These are phyloP conservation scores for Calliphora vomitoria DNA, from an alignment of 2,888 invertebrate genomes.

Conservation along the genomic window DNA sequence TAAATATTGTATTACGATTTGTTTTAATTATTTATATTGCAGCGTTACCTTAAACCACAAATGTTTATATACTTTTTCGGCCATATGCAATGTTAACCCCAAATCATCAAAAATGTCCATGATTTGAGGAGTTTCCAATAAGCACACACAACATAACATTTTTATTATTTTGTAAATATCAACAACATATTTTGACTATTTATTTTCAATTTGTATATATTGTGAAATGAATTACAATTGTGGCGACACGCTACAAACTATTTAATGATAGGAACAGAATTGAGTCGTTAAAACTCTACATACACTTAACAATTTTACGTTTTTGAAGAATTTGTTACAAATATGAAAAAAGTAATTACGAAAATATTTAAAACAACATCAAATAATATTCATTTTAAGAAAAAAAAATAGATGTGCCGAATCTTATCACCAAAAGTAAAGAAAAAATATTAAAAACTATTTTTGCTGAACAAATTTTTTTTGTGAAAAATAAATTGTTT, in stretches of 20 bases:
- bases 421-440: too few relatives aligned
- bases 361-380: too few relatives aligned
- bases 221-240: background rate
- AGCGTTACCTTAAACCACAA: constrained; percentile 82
- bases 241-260: background rate
- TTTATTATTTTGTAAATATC: constrained; percentile 27
- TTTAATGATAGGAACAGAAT: background rate
- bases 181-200: background rate
- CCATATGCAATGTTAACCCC: constrained; percentile 78
- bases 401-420: too few relatives aligned
- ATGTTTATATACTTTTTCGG: constrained; percentile 80
- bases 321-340: too few relatives aligned
- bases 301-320: too few relatives aligned
- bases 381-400: too few relatives aligned
- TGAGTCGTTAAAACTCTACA: too few relatives aligned
- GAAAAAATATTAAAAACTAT: too few relatives aligned
- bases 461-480: too few relatives aligned
- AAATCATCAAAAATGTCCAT: constrained; percentile 80
- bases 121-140: constrained; percentile 79
- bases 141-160: constrained; percentile 81
- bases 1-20: background rate
- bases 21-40: background rate
- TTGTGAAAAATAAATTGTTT: too few relatives aligned
- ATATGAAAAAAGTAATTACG: too few relatives aligned
- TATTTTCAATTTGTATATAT: background rate